These are phyloP conservation scores for Xanthorhoe designata DNA, from an alignment of 2,888 invertebrate genomes.

Conservation along the genomic window DNA sequence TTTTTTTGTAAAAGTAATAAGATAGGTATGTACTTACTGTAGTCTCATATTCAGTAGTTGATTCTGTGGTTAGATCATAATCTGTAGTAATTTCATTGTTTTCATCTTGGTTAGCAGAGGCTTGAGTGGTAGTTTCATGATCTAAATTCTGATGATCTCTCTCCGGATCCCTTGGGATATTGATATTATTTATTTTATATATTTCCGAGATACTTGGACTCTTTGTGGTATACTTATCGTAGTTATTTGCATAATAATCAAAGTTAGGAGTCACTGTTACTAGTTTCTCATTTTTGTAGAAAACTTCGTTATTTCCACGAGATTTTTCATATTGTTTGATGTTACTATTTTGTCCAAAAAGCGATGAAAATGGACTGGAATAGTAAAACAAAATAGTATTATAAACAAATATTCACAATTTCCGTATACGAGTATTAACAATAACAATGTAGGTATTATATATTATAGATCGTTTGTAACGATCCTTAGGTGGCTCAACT, in stretches of 20 bases:
- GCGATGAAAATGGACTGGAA: constrained; percentile 21
- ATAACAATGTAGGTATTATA: no score
- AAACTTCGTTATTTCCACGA: constrained; percentile 12
- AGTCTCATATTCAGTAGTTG: constrained; percentile 37
- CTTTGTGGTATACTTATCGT: background rate
- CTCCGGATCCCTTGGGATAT: background rate
- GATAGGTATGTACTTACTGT: constrained; percentile 40
- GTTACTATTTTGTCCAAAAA: constrained; percentile 12
- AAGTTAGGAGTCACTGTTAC: constrained; percentile 23
- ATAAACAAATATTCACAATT: no score
- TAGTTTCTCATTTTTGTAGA: constrained; percentile 18
- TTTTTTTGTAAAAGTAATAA: background rate
- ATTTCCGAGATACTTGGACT: constrained; percentile 9
- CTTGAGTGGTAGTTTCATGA: background rate
- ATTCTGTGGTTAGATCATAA: constrained; percentile 30
- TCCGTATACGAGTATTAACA: no score
- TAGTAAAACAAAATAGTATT: background rate
- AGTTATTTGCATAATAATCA: constrained; percentile 12
- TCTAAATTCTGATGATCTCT: constrained; percentile 3
- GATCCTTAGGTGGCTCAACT: no score
- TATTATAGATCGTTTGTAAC: no score
- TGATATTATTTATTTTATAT: constrained; percentile 3
- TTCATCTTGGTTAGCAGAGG: background rate
- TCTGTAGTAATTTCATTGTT: constrained; percentile 7
- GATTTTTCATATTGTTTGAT: constrained; percentile 12